Conservation (phyloP, 2,113 vertebrate species). For the Athene noctua region DNA sequence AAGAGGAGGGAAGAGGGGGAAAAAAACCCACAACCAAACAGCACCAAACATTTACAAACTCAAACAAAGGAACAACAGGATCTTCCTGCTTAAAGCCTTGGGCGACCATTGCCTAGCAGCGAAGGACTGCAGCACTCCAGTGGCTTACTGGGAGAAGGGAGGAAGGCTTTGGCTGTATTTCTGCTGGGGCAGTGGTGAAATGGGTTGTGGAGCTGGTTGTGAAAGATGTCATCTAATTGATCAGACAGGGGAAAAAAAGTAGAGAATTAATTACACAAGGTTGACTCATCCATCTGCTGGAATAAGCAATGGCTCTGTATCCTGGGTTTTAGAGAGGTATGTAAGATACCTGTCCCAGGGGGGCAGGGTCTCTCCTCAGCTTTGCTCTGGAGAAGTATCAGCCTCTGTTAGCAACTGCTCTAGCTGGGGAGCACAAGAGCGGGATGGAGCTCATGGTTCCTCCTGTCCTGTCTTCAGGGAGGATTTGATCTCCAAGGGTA, state of each 20-base stretch:
- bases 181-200: neutral
- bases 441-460: neutral
- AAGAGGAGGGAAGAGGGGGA: neutral
- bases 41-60: conserved; percentile 45
- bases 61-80: conserved; percentile 42
- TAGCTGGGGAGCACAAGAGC: neutral
- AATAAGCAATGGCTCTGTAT: neutral
- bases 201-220: neutral
- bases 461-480: neutral
- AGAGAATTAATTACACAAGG: neutral
- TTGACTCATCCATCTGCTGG: neutral
- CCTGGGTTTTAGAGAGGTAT: neutral
- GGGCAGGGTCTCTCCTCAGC: neutral
- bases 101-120: neutral
- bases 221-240: neutral
- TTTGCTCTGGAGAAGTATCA: neutral
- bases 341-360: neutral
- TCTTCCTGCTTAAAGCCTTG: conserved; percentile 1
- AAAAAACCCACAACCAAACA: neutral
- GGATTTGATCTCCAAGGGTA: neutral
- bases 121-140: neutral
- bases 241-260: neutral
- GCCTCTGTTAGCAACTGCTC: neutral
- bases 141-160: neutral
- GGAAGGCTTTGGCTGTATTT: neutral